phyloP scores from a whole-genome alignment of 2,797 vertebrate species.

The Lycodopsis pacificus region DNA sequence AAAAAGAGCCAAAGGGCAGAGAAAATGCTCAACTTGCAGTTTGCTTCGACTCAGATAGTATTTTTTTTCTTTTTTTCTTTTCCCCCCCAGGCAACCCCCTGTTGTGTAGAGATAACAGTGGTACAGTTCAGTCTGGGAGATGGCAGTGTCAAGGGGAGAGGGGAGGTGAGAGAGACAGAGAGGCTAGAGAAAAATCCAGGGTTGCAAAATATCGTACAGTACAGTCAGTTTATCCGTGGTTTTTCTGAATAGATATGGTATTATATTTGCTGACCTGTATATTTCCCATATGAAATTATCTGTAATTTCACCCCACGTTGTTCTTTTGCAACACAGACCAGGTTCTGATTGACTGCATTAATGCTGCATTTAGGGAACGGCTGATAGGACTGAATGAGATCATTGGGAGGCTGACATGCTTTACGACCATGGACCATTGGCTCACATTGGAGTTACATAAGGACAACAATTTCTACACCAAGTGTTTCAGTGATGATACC shows the following conservation, averaged over 20 bases:
- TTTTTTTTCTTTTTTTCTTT: not conserved
- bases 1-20: slow-evolving; percentile 57
- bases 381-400: slow-evolving; percentile 40
- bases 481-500: slow-evolving; percentile 58
- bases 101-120: slow-evolving; percentile 50
- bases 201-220: slow-evolving; percentile 43
- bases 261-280: not conserved
- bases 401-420: slow-evolving; percentile 54
- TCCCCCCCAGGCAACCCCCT: slow-evolving; percentile 8
- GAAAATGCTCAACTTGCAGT: slow-evolving; percentile 54
- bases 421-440: slow-evolving; percentile 48
- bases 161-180: not conserved
- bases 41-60: slow-evolving; percentile 37
- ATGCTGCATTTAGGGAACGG: slow-evolving; percentile 13
- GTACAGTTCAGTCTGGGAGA: slow-evolving; percentile 38
- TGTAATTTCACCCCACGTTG: slow-evolving; percentile 5
- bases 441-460: slow-evolving; percentile 64
- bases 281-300: not conserved
- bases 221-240: slow-evolving; percentile 5
- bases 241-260: not conserved
- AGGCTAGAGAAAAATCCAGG: slow-evolving; percentile 9
- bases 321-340: not conserved
- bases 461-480: slow-evolving; percentile 53
- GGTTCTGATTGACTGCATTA: not conserved
- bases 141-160: slow-evolving; percentile 10